Conservation (phyloP, 2,888 invertebrate species). For the Drosophila maculinotata region DNA sequence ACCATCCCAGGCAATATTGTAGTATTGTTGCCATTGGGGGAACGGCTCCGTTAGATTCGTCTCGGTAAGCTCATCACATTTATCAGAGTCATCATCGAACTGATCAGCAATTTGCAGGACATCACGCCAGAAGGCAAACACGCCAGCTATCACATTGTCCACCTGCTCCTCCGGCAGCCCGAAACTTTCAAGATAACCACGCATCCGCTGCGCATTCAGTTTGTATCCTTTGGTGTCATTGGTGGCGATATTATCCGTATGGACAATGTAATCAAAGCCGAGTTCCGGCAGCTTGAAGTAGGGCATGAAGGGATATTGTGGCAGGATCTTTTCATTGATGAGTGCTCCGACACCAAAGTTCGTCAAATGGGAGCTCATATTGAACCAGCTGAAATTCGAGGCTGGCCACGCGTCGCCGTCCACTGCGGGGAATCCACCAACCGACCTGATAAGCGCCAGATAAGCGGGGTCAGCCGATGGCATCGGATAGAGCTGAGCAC, state of each 20-base stretch:
- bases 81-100: constrained; percentile 53
- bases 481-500: constrained; percentile 71
- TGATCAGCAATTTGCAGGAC: constrained; percentile 51
- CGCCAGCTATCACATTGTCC: constrained; percentile 55
- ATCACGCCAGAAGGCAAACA: constrained; percentile 77
- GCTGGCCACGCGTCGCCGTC: constrained; percentile 73
- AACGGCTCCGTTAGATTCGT: constrained; percentile 4
- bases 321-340: constrained; percentile 67
- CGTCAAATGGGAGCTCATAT: constrained; percentile 81
- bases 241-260: constrained; percentile 78
- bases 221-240: constrained; percentile 73
- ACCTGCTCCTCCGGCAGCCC: constrained; percentile 63
- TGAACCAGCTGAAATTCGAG: constrained; percentile 81
- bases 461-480: constrained; percentile 73
- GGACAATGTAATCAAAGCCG: constrained; percentile 79
- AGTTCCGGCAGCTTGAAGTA: constrained; percentile 79
- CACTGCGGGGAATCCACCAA: constrained; percentile 83
- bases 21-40: constrained; percentile 67
- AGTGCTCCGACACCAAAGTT: constrained; percentile 73
- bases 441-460: constrained; percentile 70
- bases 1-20: constrained; percentile 78
- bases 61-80: constrained; percentile 38
- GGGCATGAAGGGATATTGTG: constrained; percentile 75
- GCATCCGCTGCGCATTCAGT: constrained; percentile 77
- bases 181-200: constrained; percentile 66